phyloP scores from a whole-genome alignment of 2,113 vertebrate genomes.

The Rhegmatorhina hoffmannsi region DNA sequence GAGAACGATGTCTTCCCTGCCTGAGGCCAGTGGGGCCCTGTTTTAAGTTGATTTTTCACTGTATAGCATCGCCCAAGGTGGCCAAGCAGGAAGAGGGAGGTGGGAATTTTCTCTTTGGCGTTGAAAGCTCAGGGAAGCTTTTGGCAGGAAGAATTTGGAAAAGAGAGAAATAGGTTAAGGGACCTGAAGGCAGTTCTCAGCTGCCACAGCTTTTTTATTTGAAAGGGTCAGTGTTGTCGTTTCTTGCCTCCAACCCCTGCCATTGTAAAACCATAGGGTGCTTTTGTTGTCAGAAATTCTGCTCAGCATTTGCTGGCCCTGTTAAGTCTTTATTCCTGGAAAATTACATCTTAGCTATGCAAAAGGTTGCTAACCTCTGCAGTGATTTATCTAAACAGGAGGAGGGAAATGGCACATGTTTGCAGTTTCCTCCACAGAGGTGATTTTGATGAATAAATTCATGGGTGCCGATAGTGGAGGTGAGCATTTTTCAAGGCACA shows the following conservation, averaged over 20 bases:
- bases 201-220: background rate
- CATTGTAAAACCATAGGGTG: background rate
- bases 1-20: background rate
- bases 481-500: background rate
- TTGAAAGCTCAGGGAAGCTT: background rate
- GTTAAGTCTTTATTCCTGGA: background rate
- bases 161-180: background rate
- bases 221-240: background rate
- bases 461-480: background rate
- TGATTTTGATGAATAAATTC: background rate
- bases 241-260: background rate
- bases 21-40: background rate
- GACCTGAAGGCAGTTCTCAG: background rate
- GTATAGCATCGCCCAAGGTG: rapidly evolving
- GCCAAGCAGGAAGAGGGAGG: background rate
- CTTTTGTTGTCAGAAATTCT: background rate
- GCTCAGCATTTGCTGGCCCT: background rate
- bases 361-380: background rate
- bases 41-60: background rate
- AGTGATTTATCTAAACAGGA: background rate
- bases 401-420: background rate
- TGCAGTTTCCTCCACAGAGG: rapidly evolving
- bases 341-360: background rate
- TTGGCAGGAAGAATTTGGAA: background rate
- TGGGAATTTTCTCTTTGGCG: background rate